A percentile compares a stretch with the other conserved stretches of the same genome.
phyloP scores from a whole-genome alignment of 2,797 vertebrate species.

The Zalophus californianus region DNA sequence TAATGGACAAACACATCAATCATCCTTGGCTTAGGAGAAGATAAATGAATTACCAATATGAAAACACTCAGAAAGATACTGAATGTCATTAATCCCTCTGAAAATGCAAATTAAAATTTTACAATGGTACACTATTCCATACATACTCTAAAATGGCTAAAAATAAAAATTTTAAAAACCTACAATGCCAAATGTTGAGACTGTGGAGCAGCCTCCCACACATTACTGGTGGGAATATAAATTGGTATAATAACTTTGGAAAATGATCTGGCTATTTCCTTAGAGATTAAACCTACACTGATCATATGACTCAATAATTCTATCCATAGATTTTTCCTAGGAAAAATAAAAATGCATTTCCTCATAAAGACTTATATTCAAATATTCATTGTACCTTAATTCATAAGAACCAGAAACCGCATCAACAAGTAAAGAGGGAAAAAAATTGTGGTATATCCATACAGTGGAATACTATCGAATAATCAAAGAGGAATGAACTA shows the following conservation, averaged over 20 bases:
- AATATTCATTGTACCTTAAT: background rate
- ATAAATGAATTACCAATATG: background rate
- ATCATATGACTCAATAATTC: background rate
- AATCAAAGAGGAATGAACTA: background rate
- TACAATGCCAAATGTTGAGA: background rate
- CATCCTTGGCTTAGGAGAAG: background rate
- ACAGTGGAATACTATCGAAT: background rate
- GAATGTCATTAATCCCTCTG: background rate
- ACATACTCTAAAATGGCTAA: background rate
- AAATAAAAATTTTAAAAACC: background rate
- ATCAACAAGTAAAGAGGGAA: background rate
- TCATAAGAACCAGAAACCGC: background rate
- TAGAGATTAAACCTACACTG: background rate
- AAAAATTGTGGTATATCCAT: background rate
- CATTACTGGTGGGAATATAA: background rate
- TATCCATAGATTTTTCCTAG: background rate
- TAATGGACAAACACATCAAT: background rate
- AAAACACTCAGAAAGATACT: background rate
- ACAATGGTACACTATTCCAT: background rate
- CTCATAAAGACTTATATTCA: background rate
- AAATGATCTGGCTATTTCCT: background rate
- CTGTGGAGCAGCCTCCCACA: background rate
- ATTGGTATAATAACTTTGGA: background rate
- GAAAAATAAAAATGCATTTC: background rate
- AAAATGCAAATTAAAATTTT: conserved; percentile 13